Evolutionary conservation across 2,113 vertebrate genomes (phyloP), one percentile per base, ranked within the genome.

Genomic region (Platichthys stellatus): DNA sequence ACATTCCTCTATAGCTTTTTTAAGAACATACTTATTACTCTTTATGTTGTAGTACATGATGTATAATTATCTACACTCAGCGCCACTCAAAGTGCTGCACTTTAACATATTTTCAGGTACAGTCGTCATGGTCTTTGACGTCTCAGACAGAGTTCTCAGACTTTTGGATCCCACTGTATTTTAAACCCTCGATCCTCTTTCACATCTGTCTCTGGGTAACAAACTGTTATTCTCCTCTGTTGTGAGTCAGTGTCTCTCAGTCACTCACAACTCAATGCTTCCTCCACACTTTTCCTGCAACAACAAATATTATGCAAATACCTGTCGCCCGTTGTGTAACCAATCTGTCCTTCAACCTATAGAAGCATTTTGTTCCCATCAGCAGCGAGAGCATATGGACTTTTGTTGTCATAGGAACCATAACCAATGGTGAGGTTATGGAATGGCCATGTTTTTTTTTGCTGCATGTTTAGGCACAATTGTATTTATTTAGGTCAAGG

Each of bases 31-130:
- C 86, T 86, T 78, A 70, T 72, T 83, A 63, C 69, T 75, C 72
- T 87, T 20, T 10, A 21, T 2, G 51, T 54, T 79, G 81, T 72
- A 78, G 86, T 87, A 85, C 82, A 86, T 89, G 84, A 85, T 83
- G 75, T 78, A 71, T 84, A 90, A 89, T 84, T 89, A 82, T 89
- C 84, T 78, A 69, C 79, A 64, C 78, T 79, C 75, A 72, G 78
- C 79, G 60, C 79, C 81, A 60, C 81, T 76, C 75, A 82, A 89
- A 90, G 81, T 85, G 82, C 72, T 69, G 62, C 73, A 88, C 87
- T 90, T 86, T 62, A 84, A 76, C 82, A 2, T 49, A 84, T 89
- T 86, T 84, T 75, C 71, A 81, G 73, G 71, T 77, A 74, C 66
- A 79, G 18, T 56, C 9, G 54, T 23, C 21, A 23, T 20, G 0